Conservation (phyloP, 2,113 vertebrate species). For the Gnathonemus echidnorhynchus region DNA sequence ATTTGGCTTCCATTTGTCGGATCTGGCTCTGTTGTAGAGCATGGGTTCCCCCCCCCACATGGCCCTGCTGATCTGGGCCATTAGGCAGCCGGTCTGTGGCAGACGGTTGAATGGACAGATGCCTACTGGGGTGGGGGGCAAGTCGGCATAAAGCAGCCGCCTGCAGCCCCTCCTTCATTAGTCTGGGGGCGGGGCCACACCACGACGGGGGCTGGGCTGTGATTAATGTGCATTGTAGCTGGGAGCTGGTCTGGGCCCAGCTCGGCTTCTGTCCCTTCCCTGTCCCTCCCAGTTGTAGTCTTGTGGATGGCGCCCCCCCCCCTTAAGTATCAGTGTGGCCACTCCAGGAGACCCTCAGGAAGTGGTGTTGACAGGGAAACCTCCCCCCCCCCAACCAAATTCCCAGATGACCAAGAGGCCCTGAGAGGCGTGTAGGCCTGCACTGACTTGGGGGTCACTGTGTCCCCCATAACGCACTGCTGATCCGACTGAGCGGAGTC, state of each 20-base stretch:
- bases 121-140: conserved; percentile 43
- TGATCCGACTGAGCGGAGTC: not conserved
- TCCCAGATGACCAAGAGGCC: not conserved
- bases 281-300: not conserved
- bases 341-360: not conserved
- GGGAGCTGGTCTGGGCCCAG: conserved; percentile 21
- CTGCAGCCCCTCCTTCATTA: conserved; percentile 34
- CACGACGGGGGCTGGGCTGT: conserved; percentile 29
- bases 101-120: conserved; percentile 49
- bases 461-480: not conserved
- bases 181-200: conserved; percentile 26
- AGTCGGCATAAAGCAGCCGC: not conserved
- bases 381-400: not conserved
- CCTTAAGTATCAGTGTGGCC: not conserved
- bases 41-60: conserved; percentile 37
- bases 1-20: not conserved
- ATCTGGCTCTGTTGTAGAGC: conserved; percentile 2
- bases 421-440: not conserved
- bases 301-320: not conserved
- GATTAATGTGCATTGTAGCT: conserved; percentile 52
- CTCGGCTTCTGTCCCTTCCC: too few species aligned
- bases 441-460: not conserved
- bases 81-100: conserved; percentile 45
- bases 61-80: conserved; percentile 52
- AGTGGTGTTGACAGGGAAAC: not conserved